Base-by-base conservation (phyloP, 1,140 invertebrate genomes). In the Scaptodrosophila lebanonensis region DNA sequence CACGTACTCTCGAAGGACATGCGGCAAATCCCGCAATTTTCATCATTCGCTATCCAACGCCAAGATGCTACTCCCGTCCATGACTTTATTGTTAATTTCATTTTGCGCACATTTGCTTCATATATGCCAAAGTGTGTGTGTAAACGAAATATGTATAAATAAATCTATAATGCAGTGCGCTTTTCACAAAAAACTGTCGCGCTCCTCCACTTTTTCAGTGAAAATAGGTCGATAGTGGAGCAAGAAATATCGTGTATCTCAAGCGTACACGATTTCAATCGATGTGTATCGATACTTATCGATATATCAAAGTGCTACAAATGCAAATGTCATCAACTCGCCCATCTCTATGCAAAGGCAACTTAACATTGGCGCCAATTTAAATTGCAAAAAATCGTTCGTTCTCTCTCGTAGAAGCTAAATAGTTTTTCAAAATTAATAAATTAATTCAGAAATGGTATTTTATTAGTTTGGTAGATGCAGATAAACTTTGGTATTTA, bases 31-130 rank as follows among this genome's bases (percentile, higher is more conserved):
- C 98, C 98, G 88, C 98, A 99, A 87, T 96, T 98, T 84, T 99
- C 98, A 89, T 99, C 98, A 89, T 98, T 98, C 3, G 97, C 97
- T 63, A 98, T 92, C 98, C 98, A 99, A 85, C 95, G 92, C 98
- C 98, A 99, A 85, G 95, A 95, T 65, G 97, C 97, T 35, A 99
- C 97, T 57, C 95, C 95, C 53, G 93, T 96, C 96, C 97, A 98
- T 68, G 83, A 85, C 76, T 86, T 86, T 50, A 86, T 86, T 86
- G 63, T 85, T 40, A 86, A 68, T 86, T 86, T 86, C 84, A 86
- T 86, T 86, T 85, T 85, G 77, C 40, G 61, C 68, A 70, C 82
- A 84, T 84, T 65, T 53, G 68, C 20, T 72, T 47, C 61, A 47
- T n/a, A 22, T 47, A 47, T 52, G 15, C 48, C 27, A 13, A 29